These are phyloP conservation scores for Daboia siamensis DNA, from an alignment of 2,113 vertebrate species.

Conservation along the genomic window DNA sequence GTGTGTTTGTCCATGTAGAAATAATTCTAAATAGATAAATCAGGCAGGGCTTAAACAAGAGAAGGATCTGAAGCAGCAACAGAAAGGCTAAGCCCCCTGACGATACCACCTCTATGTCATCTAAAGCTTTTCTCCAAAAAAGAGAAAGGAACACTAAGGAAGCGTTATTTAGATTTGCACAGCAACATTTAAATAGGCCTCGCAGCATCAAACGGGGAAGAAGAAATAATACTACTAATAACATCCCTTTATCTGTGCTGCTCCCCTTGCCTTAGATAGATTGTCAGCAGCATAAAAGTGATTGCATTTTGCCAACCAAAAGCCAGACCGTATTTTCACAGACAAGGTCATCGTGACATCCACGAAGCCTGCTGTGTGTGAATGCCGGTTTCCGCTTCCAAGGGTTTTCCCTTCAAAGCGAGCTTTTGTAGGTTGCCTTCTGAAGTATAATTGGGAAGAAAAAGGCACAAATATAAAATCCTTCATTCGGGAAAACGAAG, in stretches of 20 bases:
- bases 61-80: neutral
- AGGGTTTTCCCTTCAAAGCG: neutral
- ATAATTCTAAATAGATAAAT: too few relatives aligned
- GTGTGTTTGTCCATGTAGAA: too few relatives aligned
- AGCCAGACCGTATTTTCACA: neutral
- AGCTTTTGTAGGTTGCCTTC: neutral
- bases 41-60: neutral
- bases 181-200: neutral
- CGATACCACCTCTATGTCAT: neutral
- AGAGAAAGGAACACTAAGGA: neutral
- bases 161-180: neutral
- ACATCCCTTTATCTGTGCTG: neutral
- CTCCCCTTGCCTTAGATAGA: neutral
- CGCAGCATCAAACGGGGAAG: too few relatives aligned
- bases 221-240: neutral
- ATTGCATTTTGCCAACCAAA: neutral
- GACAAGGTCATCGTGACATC: neutral
- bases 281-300: neutral
- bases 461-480: neutral
- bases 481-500: neutral
- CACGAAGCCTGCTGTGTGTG: neutral
- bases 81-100: neutral
- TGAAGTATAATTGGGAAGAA: neutral
- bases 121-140: neutral
- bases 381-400: neutral